Evolutionary conservation across 2,888 invertebrate species (phyloP).

Genomic region (Amorpha juglandis): DNA sequence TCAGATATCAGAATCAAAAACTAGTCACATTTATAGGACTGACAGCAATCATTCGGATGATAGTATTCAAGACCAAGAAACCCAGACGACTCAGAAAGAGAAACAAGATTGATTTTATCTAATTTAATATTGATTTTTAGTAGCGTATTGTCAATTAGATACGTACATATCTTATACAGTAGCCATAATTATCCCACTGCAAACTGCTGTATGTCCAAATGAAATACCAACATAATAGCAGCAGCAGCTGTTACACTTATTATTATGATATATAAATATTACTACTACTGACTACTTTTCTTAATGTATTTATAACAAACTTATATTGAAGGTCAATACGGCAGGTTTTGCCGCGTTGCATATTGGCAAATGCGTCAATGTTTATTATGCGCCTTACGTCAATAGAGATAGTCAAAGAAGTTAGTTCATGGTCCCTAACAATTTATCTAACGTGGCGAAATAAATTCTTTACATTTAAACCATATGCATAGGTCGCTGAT

Average conservation of each 20-base stretch:
- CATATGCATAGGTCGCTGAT: not conserved
- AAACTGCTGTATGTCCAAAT: too few species aligned
- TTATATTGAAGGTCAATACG: slow-evolving; percentile 10
- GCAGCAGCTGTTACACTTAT: not conserved
- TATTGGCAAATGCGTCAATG: not conserved
- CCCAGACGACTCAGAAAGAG: slow-evolving; percentile 54
- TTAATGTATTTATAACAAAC: too few species aligned
- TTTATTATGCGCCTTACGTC: slow-evolving; percentile 6
- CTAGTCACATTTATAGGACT: slow-evolving; percentile 22
- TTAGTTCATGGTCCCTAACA: slow-evolving; percentile 6
- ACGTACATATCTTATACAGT: too few species aligned
- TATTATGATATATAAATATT: too few species aligned
- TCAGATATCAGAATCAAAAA: slow-evolving; percentile 47
- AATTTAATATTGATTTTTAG: not conserved
- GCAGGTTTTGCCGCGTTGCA: not conserved
- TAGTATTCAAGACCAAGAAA: slow-evolving; percentile 42
- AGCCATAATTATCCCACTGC: too few species aligned
- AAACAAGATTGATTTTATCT: slow-evolving; percentile 53
- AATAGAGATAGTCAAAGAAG: not conserved
- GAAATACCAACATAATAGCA: too few species aligned
- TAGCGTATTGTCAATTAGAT: not conserved
- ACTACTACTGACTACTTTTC: too few species aligned
- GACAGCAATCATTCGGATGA: slow-evolving; percentile 29
- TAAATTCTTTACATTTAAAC: not conserved
- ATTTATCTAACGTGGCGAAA: not conserved